phyloP scores from a whole-genome alignment of 2,888 invertebrate species.

The Aphodius granarius region DNA sequence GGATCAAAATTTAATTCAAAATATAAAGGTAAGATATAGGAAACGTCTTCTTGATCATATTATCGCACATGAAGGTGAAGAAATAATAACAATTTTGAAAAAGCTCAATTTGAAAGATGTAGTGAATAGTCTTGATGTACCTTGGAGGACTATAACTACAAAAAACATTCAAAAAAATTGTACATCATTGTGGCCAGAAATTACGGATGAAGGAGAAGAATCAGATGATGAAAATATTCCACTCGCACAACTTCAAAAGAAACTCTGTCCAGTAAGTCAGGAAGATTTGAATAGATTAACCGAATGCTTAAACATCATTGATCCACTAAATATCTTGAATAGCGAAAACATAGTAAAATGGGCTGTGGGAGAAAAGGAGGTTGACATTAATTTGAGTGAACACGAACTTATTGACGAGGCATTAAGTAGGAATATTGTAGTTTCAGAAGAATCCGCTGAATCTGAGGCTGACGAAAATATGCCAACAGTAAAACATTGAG shows the following conservation, averaged over 20 bases:
- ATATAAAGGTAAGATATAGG: neutral
- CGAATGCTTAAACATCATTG: conserved; percentile 1
- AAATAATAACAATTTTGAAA: neutral
- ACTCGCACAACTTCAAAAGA: neutral
- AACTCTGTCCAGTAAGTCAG: conserved; percentile 1
- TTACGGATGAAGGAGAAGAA: no score
- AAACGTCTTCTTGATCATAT: neutral
- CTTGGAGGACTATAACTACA: neutral
- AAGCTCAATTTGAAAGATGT: conserved; percentile 1
- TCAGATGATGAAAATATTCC: no score
- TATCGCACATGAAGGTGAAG: neutral
- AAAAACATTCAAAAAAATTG: no score
- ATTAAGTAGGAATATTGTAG: neutral
- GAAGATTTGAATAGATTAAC: conserved; percentile 2
- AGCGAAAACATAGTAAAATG: neutral
- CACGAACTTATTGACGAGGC: neutral
- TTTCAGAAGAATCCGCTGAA: conserved; percentile 1
- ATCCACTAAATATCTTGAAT: neutral
- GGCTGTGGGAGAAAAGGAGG: neutral
- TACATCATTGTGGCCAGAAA: no score
- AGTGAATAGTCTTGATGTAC: neutral
- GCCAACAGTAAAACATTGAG: neutral
- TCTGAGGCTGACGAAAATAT: neutral
- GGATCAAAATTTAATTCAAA: conserved; percentile 6
- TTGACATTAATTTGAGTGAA: neutral